Evolutionary conservation across 2,113 vertebrate species (phyloP).

Genomic region (Rutilus rutilus): DNA sequence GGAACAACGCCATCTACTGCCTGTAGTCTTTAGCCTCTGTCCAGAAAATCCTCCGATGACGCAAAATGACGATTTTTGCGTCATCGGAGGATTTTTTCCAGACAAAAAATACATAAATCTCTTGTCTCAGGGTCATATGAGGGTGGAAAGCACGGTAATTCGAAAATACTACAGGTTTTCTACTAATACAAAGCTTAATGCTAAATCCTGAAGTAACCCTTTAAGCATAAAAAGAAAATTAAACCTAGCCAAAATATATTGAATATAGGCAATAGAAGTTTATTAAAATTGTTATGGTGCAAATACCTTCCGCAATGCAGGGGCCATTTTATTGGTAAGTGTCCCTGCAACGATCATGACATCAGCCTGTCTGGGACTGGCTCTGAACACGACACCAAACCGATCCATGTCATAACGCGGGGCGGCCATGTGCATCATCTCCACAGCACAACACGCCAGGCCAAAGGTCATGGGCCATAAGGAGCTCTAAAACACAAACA

Average conservation of each 20-base stretch:
- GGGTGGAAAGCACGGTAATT: no score
- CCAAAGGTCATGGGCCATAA: constrained; percentile 98
- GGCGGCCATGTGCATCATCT: constrained; percentile 99
- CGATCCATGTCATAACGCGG: constrained; percentile 98
- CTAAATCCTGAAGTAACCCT: no score
- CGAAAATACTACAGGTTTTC: no score
- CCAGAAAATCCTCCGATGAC: no score
- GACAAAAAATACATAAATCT: no score
- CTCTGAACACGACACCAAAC: constrained; percentile 94
- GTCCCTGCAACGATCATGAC: constrained; percentile 98
- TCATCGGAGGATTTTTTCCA: no score
- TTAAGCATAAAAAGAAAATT: not conserved
- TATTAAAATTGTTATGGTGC: not conserved
- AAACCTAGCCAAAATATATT: not conserved
- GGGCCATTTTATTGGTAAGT: constrained; percentile 97
- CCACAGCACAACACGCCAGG: constrained; percentile 93
- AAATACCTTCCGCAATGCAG: constrained; percentile 89
- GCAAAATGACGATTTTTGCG: no score
- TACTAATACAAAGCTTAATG: no score
- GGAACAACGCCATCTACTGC: no score
- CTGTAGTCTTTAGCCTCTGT: no score
- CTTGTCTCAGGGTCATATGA: no score
- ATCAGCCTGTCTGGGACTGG: constrained; percentile 91
- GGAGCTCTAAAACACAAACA: constrained; percentile 81
- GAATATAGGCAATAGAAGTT: no score